phyloP scores from a whole-genome alignment of 2,113 vertebrate species.

The Tapirus terrestris region DNA sequence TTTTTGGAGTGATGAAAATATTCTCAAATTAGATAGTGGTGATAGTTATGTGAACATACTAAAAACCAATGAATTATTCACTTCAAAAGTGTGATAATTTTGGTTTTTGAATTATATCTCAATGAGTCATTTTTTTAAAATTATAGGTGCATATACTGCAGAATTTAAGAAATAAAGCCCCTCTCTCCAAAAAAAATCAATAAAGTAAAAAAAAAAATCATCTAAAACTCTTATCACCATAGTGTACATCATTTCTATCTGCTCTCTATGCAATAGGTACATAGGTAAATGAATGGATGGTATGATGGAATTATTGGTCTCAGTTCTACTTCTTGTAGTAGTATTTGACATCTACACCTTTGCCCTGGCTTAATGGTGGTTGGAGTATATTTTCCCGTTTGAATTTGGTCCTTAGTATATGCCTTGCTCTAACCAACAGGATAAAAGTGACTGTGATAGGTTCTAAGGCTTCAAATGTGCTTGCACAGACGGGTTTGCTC shows the following conservation, averaged over 20 bases:
- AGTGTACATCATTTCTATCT: background rate
- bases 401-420: background rate
- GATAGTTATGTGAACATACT: background rate
- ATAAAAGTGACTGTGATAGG: background rate
- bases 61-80: background rate
- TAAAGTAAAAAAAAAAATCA: background rate
- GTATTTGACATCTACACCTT: background rate
- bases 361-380: too few relatives aligned
- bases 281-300: background rate
- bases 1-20: background rate
- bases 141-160: background rate
- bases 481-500: background rate
- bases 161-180: background rate
- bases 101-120: background rate
- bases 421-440: background rate
- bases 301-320: background rate
- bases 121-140: background rate
- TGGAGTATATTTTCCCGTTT: background rate
- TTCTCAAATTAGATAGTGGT: background rate
- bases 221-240: background rate
- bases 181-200: background rate
- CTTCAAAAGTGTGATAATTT: background rate
- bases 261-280: too few relatives aligned
- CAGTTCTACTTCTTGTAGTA: background rate
- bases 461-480: background rate